Evolutionary conservation across 2,113 vertebrate genomes (phyloP), one percentile per base, ranked within the genome.

Genomic region (Micronisus gabar): DNA sequence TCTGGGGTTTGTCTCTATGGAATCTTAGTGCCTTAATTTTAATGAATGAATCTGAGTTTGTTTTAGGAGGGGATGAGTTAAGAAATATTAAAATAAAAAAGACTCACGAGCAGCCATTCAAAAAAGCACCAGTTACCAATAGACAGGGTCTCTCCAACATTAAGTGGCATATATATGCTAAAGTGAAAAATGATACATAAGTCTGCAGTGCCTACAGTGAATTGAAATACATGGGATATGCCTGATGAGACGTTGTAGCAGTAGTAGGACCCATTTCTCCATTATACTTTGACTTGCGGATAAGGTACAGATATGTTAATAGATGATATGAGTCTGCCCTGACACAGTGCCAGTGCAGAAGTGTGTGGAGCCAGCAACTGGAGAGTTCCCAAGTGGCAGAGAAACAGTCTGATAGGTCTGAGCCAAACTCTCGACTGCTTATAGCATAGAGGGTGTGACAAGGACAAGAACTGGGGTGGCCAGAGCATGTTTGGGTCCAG

Each of bases 1-100:
- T 89, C 87, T 0, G 84, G 96, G 38, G 9, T 93, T 97, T 86
- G 89, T 95, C 96, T 95, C 96, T 67, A 10, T 40, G 95, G 97
- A 95, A 89, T 96, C 95, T 80, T 59, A 89, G 87, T 82, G 95
- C 94, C 84, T 96, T 96, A 95, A 96, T 95, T 97, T 95, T 97
- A 97, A 95, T 97, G 95, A 97, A 97, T 95, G 76, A 94, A 91
- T 93, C 63, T 80, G 71, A 96, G 95, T 97, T 97, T 97, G 94
- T 96, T 97, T 97, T 96, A 96, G 85, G 85, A 96, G 67, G 10
- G 87, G 81, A 95, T 85, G 85, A 96, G 96, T 93, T 93, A 93
- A 95, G 94, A 94, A 97, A 95, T 93, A 76, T 80, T 97, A 94
- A 95, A 95, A 91, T 90, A 91, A 95, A 93, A 85, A 61, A 91